Conservation (phyloP, 2,888 invertebrate species). For the Tortricodes alternella region DNA sequence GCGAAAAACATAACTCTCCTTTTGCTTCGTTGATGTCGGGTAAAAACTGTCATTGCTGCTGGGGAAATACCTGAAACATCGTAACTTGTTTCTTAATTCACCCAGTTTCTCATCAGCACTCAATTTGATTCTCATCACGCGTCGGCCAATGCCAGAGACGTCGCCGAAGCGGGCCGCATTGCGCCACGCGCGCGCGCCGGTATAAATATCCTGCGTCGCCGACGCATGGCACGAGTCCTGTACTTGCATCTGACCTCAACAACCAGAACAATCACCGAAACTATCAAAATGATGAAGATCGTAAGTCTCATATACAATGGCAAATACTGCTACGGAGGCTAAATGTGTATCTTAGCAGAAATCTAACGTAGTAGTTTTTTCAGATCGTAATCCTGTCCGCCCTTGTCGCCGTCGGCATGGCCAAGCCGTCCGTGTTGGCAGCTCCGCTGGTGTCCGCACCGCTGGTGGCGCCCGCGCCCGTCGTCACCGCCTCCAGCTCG, state of each 20-base stretch:
- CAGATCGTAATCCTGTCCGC: conserved; percentile 66
- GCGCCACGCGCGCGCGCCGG: conserved; percentile 46
- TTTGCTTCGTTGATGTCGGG: too few species aligned
- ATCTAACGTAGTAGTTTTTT: too few species aligned
- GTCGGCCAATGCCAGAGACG: conserved; percentile 69
- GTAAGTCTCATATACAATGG: conserved; percentile 62
- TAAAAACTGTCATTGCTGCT: too few species aligned
- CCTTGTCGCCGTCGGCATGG: conserved; percentile 61
- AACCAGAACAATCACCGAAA: conserved; percentile 49
- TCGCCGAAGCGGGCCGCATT: conserved; percentile 49
- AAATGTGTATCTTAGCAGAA: too few species aligned
- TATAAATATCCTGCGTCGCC: conserved; percentile 61
- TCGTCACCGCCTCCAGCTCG: conserved; percentile 86
- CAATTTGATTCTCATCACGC: conserved; percentile 66
- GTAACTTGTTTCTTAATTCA: too few species aligned
- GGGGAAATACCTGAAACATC: too few species aligned
- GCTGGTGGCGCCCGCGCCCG: conserved; percentile 67
- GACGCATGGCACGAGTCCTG: conserved; percentile 54
- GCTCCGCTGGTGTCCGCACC: conserved; percentile 48
- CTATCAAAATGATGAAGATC: conserved; percentile 71
- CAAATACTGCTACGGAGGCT: too few species aligned
- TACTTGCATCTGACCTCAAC: conserved; percentile 41
- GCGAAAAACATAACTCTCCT: too few species aligned
- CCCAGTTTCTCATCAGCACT: conserved; percentile 15
- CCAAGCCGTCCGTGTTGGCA: conserved; percentile 61